A percentile compares a stretch with the other conserved stretches of the same genome.
Conservation (phyloP, 2,113 vertebrate species). For the Electrona antarctica region DNA sequence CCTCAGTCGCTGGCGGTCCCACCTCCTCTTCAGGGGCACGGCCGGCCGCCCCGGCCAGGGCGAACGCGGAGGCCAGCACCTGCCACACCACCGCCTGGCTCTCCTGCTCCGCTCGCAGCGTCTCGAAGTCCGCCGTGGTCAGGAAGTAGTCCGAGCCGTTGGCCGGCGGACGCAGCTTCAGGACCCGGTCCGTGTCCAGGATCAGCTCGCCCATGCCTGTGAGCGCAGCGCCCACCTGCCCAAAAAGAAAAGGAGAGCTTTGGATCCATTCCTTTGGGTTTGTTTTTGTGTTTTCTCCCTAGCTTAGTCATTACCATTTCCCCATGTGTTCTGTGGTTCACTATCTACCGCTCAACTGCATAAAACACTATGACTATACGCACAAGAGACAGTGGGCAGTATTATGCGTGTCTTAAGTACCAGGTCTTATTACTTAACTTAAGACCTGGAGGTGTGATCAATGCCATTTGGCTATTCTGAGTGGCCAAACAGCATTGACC, state of each 20-base stretch:
- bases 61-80: slow-evolving; percentile 62
- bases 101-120: slow-evolving; percentile 74
- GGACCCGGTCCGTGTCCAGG: slow-evolving; percentile 76
- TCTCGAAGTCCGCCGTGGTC: slow-evolving; percentile 80
- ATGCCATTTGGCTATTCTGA: too few relatives aligned
- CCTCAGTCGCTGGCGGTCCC: slow-evolving; percentile 64
- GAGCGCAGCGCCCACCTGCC: slow-evolving; percentile 80
- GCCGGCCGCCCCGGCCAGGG: slow-evolving; percentile 58
- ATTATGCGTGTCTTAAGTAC: too few relatives aligned
- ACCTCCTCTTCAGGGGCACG: slow-evolving; percentile 33
- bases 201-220: slow-evolving; percentile 84
- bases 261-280: too few relatives aligned
- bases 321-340: too few relatives aligned
- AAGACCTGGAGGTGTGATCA: too few relatives aligned
- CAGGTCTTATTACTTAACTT: too few relatives aligned
- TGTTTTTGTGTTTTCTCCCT: not conserved
- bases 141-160: slow-evolving; percentile 80
- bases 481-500: too few relatives aligned
- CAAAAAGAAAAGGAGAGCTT: not conserved
- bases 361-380: too few relatives aligned
- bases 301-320: too few relatives aligned
- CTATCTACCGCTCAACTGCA: too few relatives aligned
- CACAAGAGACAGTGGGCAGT: too few relatives aligned
- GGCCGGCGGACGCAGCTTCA: slow-evolving; percentile 81
- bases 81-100: slow-evolving; percentile 73